Evolutionary conservation across 2,888 invertebrate genomes (phyloP).

Genomic region (Auanema freiburgensis): DNA sequence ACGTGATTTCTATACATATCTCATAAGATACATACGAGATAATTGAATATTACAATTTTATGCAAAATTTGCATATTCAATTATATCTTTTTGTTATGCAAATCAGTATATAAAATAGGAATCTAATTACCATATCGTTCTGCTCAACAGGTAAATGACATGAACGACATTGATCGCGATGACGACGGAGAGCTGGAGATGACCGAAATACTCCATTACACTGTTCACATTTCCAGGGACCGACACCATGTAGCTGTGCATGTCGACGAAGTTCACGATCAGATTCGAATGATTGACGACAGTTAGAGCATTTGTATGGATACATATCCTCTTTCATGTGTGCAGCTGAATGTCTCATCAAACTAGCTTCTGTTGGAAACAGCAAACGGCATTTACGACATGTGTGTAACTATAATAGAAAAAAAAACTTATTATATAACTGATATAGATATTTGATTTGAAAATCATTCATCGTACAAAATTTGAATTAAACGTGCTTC

Average conservation of each 20-base stretch:
- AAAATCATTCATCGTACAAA: background rate
- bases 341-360: conserved; percentile 57
- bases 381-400: conserved; percentile 59
- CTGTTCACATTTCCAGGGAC: conserved; percentile 52
- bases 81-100: background rate
- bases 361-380: conserved; percentile 58
- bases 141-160: conserved; percentile 47
- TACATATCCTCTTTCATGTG: conserved; percentile 53
- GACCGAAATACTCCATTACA: conserved; percentile 52
- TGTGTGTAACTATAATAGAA: conserved; percentile 47
- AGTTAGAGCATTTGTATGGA: conserved; percentile 36
- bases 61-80: background rate
- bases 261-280: conserved; percentile 51
- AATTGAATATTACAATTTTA: no score
- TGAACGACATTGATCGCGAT: conserved; percentile 55
- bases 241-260: conserved; percentile 40
- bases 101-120: background rate
- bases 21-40: no score
- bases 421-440: conserved; percentile 1
- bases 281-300: conserved; percentile 44
- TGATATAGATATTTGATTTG: background rate
- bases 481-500: no score
- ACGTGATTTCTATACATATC: no score
- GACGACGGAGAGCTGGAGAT: conserved; percentile 56
- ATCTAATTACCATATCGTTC: conserved; percentile 29